These are phyloP conservation scores for Epizoanthus illoricatus DNA, from an alignment of 92 coral and sea anemone species.

Conservation along the genomic window DNA sequence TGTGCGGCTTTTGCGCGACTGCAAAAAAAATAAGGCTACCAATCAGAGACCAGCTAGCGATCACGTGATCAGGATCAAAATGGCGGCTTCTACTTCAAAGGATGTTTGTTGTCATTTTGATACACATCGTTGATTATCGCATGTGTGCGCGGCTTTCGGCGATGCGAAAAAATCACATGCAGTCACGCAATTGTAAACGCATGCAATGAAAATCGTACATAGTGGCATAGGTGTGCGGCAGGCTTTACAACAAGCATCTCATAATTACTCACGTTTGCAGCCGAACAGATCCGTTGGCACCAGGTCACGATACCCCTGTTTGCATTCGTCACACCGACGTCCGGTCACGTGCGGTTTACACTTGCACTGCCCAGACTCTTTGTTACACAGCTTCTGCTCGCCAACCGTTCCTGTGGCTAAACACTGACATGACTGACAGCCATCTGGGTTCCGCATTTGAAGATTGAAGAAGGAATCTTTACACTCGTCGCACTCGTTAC, in stretches of 20 bases:
- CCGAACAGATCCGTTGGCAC: constrained; percentile 73
- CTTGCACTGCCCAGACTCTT: constrained; percentile 74
- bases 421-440: constrained; percentile 83
- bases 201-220: background rate
- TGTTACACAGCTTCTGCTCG: constrained; percentile 70
- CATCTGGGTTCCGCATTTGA: constrained; percentile 70
- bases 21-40: too few species aligned
- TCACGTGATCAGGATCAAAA: too few species aligned
- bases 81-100: too few species aligned
- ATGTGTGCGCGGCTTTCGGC: too few species aligned
- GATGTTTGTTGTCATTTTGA: too few species aligned
- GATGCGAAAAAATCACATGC: too few species aligned
- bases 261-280: constrained; percentile 74
- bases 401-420: constrained; percentile 86
- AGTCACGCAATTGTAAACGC: too few species aligned
- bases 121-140: too few species aligned
- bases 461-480: constrained; percentile 74
- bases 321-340: constrained; percentile 70
- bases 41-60: too few species aligned
- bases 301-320: constrained; percentile 67
- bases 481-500: constrained; percentile 83
- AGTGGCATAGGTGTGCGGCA: background rate
- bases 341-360: constrained; percentile 92
- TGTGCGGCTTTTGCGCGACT: too few species aligned
- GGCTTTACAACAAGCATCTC: background rate